Evolutionary conservation across 2,888 invertebrate species (phyloP).

Genomic region (Nyleta sp.): DNA sequence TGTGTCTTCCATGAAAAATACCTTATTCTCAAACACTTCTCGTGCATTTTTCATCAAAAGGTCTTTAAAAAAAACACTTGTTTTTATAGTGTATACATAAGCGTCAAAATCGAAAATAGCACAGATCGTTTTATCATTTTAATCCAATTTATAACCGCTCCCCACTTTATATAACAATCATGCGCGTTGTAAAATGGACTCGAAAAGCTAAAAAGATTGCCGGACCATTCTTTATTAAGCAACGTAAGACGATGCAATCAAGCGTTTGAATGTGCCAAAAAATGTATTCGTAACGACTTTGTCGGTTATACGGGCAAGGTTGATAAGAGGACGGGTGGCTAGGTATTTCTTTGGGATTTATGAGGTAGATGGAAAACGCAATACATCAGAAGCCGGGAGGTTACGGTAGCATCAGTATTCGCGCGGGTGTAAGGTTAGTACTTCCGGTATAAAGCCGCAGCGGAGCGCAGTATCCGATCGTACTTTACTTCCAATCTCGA

Average conservation of each 20-base stretch:
- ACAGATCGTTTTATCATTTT: too few species aligned
- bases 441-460: conserved; percentile 59
- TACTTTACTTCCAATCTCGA: conserved; percentile 68
- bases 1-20: too few species aligned
- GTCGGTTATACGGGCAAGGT: conserved; percentile 34
- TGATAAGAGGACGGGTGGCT: conserved; percentile 47
- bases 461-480: conserved; percentile 64
- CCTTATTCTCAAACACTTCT: too few species aligned
- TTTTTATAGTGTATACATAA: too few species aligned
- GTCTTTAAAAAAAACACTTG: too few species aligned
- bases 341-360: conserved; percentile 64
- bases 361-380: conserved; percentile 60
- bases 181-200: neutral
- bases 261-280: conserved; percentile 37
- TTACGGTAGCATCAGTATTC: conserved; percentile 61
- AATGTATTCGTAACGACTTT: conserved; percentile 58
- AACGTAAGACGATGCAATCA: conserved; percentile 18
- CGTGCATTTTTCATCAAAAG: too few species aligned
- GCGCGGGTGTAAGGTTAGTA: conserved; percentile 59
- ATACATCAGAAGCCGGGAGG: conserved; percentile 59
- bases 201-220: conserved; percentile 5
- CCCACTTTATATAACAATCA: conserved; percentile 4
- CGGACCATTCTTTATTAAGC: conserved; percentile 28
- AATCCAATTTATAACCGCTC: neutral
- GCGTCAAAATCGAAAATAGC: too few species aligned